These are phyloP conservation scores for Parapsyche elsis DNA, from an alignment of 1,140 invertebrate species.

Conservation along the genomic window DNA sequence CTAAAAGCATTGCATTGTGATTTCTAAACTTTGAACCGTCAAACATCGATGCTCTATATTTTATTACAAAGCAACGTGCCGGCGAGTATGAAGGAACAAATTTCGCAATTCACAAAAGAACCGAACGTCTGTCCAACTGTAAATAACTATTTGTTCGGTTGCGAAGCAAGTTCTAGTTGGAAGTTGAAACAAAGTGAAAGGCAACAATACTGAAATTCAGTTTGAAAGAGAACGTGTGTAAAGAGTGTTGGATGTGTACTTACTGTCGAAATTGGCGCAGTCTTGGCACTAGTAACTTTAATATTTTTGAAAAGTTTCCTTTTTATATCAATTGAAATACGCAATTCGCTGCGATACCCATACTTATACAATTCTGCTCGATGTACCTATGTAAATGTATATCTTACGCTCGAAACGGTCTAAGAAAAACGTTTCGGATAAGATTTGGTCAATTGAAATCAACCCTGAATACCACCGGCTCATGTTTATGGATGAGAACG, in stretches of 20 bases:
- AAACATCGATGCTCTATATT: neutral
- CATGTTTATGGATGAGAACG: constrained; percentile 25
- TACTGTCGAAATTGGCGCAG: too few species aligned
- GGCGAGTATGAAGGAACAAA: neutral
- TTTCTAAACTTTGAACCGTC: neutral
- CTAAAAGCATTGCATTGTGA: too few species aligned
- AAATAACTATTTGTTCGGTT: constrained; percentile 4
- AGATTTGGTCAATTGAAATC: constrained; percentile 14
- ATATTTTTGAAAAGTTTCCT: too few species aligned
- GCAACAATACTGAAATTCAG: neutral
- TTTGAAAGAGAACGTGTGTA: neutral
- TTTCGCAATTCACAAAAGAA: neutral
- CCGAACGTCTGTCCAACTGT: neutral
- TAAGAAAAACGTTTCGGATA: too few species aligned
- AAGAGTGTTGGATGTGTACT: too few species aligned
- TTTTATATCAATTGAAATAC: too few species aligned
- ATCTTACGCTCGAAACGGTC: too few species aligned
- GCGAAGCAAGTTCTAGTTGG: neutral
- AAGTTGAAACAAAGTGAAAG: neutral
- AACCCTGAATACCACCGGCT: neutral
- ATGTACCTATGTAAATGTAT: too few species aligned
- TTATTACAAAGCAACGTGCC: neutral
- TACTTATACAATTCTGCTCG: too few species aligned
- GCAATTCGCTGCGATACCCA: too few species aligned
- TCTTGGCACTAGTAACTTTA: too few species aligned